Evolutionary conservation across 2,888 invertebrate species (phyloP).

Genomic region (Hipparchia sbordonii): DNA sequence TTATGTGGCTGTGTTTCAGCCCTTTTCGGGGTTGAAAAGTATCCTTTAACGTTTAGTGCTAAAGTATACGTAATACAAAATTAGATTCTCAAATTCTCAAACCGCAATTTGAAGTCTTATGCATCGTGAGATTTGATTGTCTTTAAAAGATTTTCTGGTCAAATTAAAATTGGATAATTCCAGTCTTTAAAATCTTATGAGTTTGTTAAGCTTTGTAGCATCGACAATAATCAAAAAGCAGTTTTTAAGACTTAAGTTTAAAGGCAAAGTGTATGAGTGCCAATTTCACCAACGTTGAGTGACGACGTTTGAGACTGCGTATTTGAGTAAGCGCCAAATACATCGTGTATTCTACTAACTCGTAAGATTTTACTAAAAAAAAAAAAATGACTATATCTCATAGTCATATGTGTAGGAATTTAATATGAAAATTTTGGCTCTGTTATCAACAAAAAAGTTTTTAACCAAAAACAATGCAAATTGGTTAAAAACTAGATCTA

Average conservation of each 20-base stretch:
- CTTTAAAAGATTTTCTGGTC: not conserved
- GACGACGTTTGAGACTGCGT: too few relatives aligned
- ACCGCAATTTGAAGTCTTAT: not conserved
- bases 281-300: too few relatives aligned
- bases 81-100: conserved; percentile 8
- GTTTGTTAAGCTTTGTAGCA: not conserved
- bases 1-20: conserved; percentile 50
- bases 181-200: not conserved
- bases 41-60: conserved; percentile 12
- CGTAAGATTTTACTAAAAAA: too few relatives aligned
- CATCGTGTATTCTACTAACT: too few relatives aligned
- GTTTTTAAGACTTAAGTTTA: not conserved
- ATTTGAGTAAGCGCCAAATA: too few relatives aligned
- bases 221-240: not conserved
- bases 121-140: not conserved
- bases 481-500: too few relatives aligned
- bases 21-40: conserved; percentile 28
- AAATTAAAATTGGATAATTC: not conserved
- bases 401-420: too few relatives aligned
- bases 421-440: too few relatives aligned
- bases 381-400: too few relatives aligned
- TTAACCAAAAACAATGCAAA: too few relatives aligned
- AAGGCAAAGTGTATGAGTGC: not conserved
- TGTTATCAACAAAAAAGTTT: too few relatives aligned
- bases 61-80: conserved; percentile 7